Evolutionary conservation across 2,888 invertebrate species (phyloP).

Genomic region (Augochlorella aurata): DNA sequence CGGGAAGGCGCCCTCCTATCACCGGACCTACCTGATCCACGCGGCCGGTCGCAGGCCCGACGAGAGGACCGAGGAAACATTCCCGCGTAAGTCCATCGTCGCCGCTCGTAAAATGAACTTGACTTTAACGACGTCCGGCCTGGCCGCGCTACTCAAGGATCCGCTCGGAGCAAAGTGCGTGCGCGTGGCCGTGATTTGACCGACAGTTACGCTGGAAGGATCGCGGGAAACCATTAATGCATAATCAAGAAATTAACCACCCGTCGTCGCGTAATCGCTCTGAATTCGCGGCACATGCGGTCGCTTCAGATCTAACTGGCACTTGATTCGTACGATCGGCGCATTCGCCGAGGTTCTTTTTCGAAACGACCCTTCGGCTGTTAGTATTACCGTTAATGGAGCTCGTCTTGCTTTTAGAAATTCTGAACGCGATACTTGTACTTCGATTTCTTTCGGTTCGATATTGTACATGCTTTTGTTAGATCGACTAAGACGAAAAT

Average conservation of each 20-base stretch:
- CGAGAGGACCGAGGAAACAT: constrained; percentile 40
- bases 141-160: constrained; percentile 7
- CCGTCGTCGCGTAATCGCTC: not conserved
- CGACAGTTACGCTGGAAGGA: constrained; percentile 8
- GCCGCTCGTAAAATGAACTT: constrained; percentile 33
- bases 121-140: constrained; percentile 53
- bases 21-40: constrained; percentile 49
- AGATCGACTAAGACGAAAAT: too few species aligned
- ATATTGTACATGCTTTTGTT: too few species aligned
- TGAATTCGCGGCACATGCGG: not conserved
- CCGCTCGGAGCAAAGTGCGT: constrained; percentile 10
- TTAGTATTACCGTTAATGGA: too few species aligned
- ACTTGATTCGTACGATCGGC: not conserved
- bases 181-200: constrained; percentile 13
- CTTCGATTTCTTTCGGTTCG: too few species aligned
- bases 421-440: too few species aligned
- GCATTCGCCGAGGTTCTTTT: too few species aligned
- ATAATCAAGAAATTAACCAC: constrained; percentile 14
- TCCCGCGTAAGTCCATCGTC: constrained; percentile 58
- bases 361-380: too few species aligned
- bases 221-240: constrained; percentile 13
- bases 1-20: constrained; percentile 64
- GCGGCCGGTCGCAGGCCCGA: constrained; percentile 43
- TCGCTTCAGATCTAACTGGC: too few species aligned
- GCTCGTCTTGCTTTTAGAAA: too few species aligned